phyloP scores from a whole-genome alignment of 2,797 vertebrate genomes.

The Tenualosa thibaudeaui region DNA sequence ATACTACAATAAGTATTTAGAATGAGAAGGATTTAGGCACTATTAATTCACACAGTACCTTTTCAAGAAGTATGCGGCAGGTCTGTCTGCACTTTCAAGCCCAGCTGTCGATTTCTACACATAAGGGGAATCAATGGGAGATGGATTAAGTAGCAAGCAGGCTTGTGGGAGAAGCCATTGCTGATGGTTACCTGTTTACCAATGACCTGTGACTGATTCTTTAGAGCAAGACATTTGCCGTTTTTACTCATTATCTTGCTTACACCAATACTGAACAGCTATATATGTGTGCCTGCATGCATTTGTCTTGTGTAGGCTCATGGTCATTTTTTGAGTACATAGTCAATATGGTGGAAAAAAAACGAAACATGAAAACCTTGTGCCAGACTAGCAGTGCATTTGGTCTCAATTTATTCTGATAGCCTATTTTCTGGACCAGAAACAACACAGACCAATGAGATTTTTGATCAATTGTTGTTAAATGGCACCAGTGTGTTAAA shows the following conservation, averaged over 20 bases:
- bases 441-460: neutral
- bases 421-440: neutral
- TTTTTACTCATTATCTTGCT: conserved; percentile 31
- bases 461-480: neutral
- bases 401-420: conserved; percentile 18
- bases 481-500: neutral
- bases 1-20: neutral
- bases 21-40: conserved; percentile 25
- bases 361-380: conserved; percentile 19
- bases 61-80: conserved; percentile 31
- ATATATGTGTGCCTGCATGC: conserved; percentile 4
- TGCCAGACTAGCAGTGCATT: conserved; percentile 27
- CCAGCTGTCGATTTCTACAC: conserved; percentile 37
- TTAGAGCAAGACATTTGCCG: conserved; percentile 31
- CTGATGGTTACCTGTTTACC: conserved; percentile 49
- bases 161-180: conserved; percentile 47
- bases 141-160: conserved; percentile 51
- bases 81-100: conserved; percentile 37
- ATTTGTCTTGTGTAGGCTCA: conserved; percentile 36
- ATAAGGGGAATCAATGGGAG: conserved; percentile 46
- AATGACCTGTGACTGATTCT: conserved; percentile 27
- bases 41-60: conserved; percentile 42
- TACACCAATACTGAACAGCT: conserved; percentile 2
- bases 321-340: conserved; percentile 41
- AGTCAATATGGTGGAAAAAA: conserved; percentile 30